These are phyloP conservation scores for fruit fly (Drosophila melanogaster) DNA, from an alignment of 1,140 invertebrate genomes.

Conservation along the genomic window DNA sequence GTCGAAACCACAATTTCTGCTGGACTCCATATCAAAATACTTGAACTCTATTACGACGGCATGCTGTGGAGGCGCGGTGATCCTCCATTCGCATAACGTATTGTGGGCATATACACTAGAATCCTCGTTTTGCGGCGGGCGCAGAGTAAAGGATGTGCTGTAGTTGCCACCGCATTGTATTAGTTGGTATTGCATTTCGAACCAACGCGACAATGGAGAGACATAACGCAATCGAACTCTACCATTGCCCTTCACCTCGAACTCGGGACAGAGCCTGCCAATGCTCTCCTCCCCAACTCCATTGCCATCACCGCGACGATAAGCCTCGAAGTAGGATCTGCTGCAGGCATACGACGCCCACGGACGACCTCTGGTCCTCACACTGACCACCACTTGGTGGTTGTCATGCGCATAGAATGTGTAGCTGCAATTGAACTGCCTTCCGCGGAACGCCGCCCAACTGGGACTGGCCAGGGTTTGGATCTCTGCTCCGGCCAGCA, in stretches of 20 bases:
- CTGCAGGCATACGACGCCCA: neutral
- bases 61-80: conserved; percentile 89
- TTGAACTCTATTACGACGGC: conserved; percentile 88
- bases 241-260: conserved; percentile 52
- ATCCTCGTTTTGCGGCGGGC: conserved; percentile 46
- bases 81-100: conserved; percentile 91
- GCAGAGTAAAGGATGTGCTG: conserved; percentile 83
- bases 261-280: conserved; percentile 48
- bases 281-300: conserved; percentile 14
- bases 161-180: conserved; percentile 86
- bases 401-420: conserved; percentile 20
- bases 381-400: conserved; percentile 46
- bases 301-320: conserved; percentile 5
- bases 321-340: conserved; percentile 22
- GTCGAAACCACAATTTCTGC: conserved; percentile 85
- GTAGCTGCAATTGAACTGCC: conserved; percentile 34
- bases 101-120: conserved; percentile 64
- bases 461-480: conserved; percentile 75
- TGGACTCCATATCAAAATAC: conserved; percentile 85
- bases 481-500: conserved; percentile 85
- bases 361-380: neutral
- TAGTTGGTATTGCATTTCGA: conserved; percentile 85
- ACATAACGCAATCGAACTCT: conserved; percentile 47
- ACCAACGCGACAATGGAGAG: conserved; percentile 71
- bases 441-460: neutral